These are phyloP conservation scores for Brenthis ino DNA, from an alignment of 2,888 invertebrate genomes.

Conservation along the genomic window DNA sequence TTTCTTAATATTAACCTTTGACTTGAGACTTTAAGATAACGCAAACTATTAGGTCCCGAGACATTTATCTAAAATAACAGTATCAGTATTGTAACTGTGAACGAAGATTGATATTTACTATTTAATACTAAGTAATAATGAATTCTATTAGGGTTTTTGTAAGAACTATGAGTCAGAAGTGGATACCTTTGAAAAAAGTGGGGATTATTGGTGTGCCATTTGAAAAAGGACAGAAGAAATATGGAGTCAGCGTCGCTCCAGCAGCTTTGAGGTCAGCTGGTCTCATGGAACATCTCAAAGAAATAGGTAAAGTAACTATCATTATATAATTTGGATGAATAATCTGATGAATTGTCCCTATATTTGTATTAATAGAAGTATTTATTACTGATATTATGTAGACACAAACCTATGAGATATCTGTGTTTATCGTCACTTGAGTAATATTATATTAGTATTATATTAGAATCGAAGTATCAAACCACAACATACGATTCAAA, in stretches of 20 bases:
- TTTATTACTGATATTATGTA: too few relatives aligned
- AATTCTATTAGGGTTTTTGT: constrained; percentile 61
- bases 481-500: too few relatives aligned
- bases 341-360: not conserved
- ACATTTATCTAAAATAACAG: constrained; percentile 27
- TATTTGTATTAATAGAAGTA: too few relatives aligned
- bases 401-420: too few relatives aligned
- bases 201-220: constrained; percentile 92
- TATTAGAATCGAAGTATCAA: too few relatives aligned
- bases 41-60: constrained; percentile 19
- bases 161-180: constrained; percentile 65
- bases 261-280: constrained; percentile 85
- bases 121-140: constrained; percentile 51
- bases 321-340: not conserved
- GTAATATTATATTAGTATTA: too few relatives aligned
- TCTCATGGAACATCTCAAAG: constrained; percentile 82
- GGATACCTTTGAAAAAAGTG: constrained; percentile 75
- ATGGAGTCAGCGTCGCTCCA: constrained; percentile 88
- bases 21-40: constrained; percentile 26
- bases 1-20: constrained; percentile 33
- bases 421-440: too few relatives aligned
- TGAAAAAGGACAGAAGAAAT: constrained; percentile 88
- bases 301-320: constrained; percentile 77
- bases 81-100: constrained; percentile 11
- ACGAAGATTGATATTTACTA: constrained; percentile 11